phyloP scores from a whole-genome alignment of 2,113 vertebrate species.

The Amblyopsis rosae region DNA sequence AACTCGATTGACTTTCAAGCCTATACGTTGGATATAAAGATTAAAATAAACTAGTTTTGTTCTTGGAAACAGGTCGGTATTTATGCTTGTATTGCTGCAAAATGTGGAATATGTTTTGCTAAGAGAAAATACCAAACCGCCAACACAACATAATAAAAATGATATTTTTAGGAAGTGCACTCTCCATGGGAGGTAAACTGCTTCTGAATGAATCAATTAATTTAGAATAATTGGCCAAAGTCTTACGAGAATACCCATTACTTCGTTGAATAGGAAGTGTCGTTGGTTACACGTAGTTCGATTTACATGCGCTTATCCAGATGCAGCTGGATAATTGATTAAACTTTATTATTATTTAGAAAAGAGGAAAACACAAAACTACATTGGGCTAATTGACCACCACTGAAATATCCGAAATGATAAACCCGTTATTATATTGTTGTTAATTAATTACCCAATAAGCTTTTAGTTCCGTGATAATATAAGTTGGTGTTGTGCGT shows the following conservation, averaged over 20 bases:
- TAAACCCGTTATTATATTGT: neutral
- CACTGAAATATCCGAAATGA: neutral
- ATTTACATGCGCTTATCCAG: constrained; percentile 50
- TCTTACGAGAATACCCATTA: constrained; percentile 69
- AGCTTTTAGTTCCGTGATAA: neutral
- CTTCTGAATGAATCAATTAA: constrained; percentile 77
- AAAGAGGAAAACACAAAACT: neutral
- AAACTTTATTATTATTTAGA: constrained; percentile 5
- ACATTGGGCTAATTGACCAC: neutral
- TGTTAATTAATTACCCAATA: neutral
- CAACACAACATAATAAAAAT: neutral
- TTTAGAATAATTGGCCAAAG: constrained; percentile 74
- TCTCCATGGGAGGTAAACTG: constrained; percentile 72
- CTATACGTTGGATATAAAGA: constrained; percentile 57
- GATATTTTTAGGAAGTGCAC: constrained; percentile 44
- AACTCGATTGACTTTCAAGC: constrained; percentile 64
- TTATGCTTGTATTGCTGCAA: neutral
- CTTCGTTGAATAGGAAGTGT: constrained; percentile 56
- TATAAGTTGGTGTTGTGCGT: neutral
- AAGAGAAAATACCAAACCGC: neutral
- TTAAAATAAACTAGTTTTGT: constrained; percentile 48
- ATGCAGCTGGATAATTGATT: constrained; percentile 31
- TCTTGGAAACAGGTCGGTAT: neutral
- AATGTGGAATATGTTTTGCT: neutral
- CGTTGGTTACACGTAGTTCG: constrained; percentile 23